Conservation (phyloP, 1,140 invertebrate species). For the Caenorhabditis remanei region DNA sequence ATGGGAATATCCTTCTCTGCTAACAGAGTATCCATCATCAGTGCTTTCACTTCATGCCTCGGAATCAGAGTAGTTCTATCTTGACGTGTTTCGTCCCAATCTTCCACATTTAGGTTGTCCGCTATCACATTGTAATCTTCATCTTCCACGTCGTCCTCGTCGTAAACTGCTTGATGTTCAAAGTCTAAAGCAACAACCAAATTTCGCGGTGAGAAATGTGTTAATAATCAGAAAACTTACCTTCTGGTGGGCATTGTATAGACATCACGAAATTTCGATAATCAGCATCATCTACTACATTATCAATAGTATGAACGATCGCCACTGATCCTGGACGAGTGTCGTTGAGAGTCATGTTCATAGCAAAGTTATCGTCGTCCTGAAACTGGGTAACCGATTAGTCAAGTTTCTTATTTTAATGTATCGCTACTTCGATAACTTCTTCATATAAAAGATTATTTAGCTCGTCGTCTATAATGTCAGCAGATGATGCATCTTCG, state of each 20-base stretch:
- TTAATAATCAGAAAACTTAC: background rate
- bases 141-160: slow-evolving; percentile 19
- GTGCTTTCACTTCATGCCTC: slow-evolving; percentile 13
- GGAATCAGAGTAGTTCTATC: slow-evolving; percentile 31
- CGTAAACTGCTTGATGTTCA: background rate
- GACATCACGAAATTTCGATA: slow-evolving; percentile 21
- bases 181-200: background rate
- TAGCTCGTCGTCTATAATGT: background rate
- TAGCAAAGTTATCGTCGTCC: background rate
- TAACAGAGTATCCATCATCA: slow-evolving; percentile 41
- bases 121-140: slow-evolving; percentile 37
- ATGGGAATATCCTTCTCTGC: slow-evolving; percentile 36
- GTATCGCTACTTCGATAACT: background rate
- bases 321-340: background rate
- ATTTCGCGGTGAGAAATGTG: background rate
- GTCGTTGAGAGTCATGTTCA: slow-evolving; percentile 35
- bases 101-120: slow-evolving; percentile 39
- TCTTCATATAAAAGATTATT: background rate
- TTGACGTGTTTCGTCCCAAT: slow-evolving; percentile 35
- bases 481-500: background rate
- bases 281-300: slow-evolving; percentile 21
- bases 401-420: background rate
- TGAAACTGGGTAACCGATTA: background rate
- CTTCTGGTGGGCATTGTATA: background rate
- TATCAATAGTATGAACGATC: background rate